These are phyloP conservation scores for Lepidotrigona ventralis DNA, from an alignment of 1,140 invertebrate genomes.

Conservation along the genomic window DNA sequence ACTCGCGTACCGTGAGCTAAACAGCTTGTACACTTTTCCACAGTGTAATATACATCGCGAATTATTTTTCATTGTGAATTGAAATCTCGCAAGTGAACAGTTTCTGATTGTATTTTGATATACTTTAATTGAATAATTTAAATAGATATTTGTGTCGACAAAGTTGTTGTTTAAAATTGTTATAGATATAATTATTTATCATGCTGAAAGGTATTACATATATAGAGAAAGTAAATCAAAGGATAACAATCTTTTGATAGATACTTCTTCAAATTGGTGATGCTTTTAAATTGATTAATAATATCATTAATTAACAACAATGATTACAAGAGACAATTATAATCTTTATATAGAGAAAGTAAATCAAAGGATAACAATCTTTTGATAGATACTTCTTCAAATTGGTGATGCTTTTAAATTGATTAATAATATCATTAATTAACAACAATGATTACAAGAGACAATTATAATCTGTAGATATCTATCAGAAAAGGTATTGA, in stretches of 20 bases:
- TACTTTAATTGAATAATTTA: not conserved
- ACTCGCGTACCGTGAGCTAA: not conserved
- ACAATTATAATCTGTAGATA: not conserved
- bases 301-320: not conserved
- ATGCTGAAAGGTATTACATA: not conserved
- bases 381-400: not conserved
- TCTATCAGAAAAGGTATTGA: not conserved
- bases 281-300: not conserved
- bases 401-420: not conserved
- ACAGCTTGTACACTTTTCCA: conserved; percentile 5
- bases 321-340: too few relatives aligned
- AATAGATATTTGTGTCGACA: not conserved
- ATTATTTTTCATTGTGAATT: not conserved
- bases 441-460: not conserved
- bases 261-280: not conserved
- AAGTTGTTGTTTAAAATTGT: not conserved
- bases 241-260: not conserved
- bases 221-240: not conserved
- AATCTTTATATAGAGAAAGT: not conserved
- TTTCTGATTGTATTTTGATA: not conserved
- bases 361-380: not conserved
- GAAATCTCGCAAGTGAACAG: not conserved
- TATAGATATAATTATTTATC: not conserved
- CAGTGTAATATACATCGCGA: not conserved
- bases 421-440: not conserved